Conservation (phyloP, 2,888 invertebrate species). For the Mythimna impura region DNA sequence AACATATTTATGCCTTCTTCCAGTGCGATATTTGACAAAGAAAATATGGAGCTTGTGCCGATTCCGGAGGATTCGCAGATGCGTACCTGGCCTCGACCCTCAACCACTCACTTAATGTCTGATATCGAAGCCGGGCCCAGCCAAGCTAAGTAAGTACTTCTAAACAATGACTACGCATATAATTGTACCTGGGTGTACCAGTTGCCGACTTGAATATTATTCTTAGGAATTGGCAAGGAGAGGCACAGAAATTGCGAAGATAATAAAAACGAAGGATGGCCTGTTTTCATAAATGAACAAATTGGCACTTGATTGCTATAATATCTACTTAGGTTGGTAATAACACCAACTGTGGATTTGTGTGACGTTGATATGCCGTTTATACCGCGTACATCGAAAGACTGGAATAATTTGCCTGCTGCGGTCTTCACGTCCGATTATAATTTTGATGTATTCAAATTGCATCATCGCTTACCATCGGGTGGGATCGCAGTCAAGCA, state of each 20-base stretch:
- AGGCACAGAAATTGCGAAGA: background rate
- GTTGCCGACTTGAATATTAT: background rate
- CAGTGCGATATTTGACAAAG: constrained; percentile 8
- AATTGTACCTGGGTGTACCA: no score
- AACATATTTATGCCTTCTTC: background rate
- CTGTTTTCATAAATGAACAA: no score
- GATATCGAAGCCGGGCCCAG: constrained; percentile 15
- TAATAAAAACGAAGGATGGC: background rate
- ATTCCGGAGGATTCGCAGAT: background rate
- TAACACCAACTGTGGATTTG: no score
- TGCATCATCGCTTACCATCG: no score
- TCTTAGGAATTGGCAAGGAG: background rate
- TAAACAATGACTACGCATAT: background rate
- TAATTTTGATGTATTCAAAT: no score
- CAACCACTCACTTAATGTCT: background rate
- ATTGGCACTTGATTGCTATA: no score
- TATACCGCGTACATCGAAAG: no score
- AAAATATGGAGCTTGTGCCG: constrained; percentile 10
- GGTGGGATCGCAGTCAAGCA: no score
- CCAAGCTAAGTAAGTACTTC: constrained; percentile 10
- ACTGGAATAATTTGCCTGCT: no score
- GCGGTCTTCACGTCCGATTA: no score
- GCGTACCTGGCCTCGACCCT: background rate
- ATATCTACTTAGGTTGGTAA: no score
- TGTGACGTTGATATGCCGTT: no score